phyloP scores from a whole-genome alignment of 2,113 vertebrate species.

The Illadopsis cleaveri region DNA sequence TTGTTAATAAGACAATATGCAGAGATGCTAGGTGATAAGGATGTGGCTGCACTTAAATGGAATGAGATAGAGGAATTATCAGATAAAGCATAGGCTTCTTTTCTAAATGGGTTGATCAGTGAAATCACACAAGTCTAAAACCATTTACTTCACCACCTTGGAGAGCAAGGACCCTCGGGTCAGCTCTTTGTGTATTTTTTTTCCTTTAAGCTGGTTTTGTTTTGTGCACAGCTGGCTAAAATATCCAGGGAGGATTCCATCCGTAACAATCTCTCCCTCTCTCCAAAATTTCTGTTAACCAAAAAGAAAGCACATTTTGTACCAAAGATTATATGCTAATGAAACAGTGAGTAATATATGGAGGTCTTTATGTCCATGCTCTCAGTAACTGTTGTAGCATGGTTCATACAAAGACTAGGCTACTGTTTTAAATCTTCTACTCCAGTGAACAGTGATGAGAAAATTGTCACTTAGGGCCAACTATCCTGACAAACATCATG shows the following conservation, averaged over 20 bases:
- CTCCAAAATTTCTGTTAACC: background rate
- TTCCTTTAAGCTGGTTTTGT: background rate
- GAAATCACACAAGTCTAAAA: background rate
- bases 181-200: background rate
- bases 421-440: background rate
- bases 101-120: background rate
- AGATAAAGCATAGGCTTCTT: background rate
- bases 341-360: background rate
- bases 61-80: background rate
- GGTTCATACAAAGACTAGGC: background rate
- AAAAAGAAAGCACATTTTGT: background rate
- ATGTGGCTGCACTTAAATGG: background rate
- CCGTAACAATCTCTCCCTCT: background rate
- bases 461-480: background rate
- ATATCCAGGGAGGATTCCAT: background rate
- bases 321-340: background rate
- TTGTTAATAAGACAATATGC: constrained; percentile 66
- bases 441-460: background rate
- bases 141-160: background rate
- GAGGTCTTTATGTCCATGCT: background rate
- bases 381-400: background rate
- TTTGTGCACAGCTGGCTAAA: background rate
- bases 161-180: background rate
- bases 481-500: background rate
- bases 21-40: background rate